These are phyloP conservation scores for Sweltsa coloradensis DNA, from an alignment of 1,140 invertebrate genomes.

Conservation along the genomic window DNA sequence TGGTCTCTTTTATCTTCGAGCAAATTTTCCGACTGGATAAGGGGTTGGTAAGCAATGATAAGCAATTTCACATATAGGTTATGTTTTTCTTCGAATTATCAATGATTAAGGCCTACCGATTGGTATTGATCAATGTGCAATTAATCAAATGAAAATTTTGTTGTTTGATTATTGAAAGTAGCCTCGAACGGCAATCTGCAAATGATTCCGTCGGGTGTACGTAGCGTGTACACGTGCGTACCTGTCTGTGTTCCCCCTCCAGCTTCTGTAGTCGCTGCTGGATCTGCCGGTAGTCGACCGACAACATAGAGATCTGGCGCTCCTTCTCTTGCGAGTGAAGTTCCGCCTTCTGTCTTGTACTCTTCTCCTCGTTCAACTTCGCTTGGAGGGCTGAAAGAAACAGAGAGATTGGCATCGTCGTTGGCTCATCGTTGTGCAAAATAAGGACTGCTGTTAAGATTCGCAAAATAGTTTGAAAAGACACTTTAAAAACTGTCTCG, in stretches of 20 bases:
- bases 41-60: too few species aligned
- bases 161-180: too few species aligned
- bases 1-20: too few species aligned
- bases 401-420: conserved; percentile 1
- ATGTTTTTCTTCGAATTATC: too few species aligned
- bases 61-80: too few species aligned
- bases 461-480: too few species aligned
- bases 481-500: not conserved
- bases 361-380: conserved; percentile 84
- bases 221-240: too few species aligned
- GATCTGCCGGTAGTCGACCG: conserved; percentile 85
- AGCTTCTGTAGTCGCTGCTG: conserved; percentile 80
- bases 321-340: conserved; percentile 79
- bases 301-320: conserved; percentile 85
- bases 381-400: conserved; percentile 62
- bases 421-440: not conserved
- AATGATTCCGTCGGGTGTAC: not conserved
- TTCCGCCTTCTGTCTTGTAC: conserved; percentile 68
- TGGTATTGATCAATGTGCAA: too few species aligned
- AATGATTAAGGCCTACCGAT: too few species aligned
- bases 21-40: too few species aligned
- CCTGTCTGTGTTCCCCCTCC: conserved; percentile 78
- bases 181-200: not conserved
- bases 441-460: not conserved
- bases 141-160: too few species aligned